Percentiles rank a stretch among this genome's conserved stretches.
Conservation (phyloP, 2,113 vertebrate species). For the Cavia aperea region DNA sequence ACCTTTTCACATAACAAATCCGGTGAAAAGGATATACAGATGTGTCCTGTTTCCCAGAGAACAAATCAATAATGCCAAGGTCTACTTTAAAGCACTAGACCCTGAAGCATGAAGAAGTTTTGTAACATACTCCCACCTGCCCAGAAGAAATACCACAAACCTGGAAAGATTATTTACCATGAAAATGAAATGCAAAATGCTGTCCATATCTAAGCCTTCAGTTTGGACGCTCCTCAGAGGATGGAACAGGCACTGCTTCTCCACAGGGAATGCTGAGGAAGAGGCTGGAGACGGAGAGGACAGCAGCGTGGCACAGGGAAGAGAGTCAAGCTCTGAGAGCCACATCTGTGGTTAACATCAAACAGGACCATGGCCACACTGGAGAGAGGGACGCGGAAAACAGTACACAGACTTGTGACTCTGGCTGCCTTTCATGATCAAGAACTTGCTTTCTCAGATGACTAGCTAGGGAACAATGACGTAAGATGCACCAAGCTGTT, state of each 20-base stretch:
- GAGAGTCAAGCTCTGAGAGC: conserved; percentile 55
- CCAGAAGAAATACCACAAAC: conserved; percentile 6
- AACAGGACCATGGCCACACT: neutral
- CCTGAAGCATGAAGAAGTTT: conserved; percentile 31
- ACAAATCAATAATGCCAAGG: conserved; percentile 55
- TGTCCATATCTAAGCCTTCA: neutral
- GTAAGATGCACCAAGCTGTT: neutral
- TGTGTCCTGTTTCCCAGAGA: conserved; percentile 48
- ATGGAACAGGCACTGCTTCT: neutral
- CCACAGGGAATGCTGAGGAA: conserved; percentile 36
- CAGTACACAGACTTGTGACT: neutral
- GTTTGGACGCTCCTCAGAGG: conserved; percentile 21
- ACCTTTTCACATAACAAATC: conserved; percentile 58
- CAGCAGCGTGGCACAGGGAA: conserved; percentile 66
- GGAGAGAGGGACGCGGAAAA: neutral
- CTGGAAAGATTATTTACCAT: conserved; percentile 40
- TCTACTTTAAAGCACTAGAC: conserved; percentile 25
- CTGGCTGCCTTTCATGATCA: neutral
- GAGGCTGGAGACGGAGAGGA: conserved; percentile 58
- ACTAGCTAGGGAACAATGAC: neutral
- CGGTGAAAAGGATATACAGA: conserved; percentile 53
- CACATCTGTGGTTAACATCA: conserved; percentile 63
- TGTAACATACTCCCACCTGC: conserved; percentile 15
- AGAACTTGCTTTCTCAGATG: neutral
- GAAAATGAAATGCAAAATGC: conserved; percentile 57